phyloP scores from a whole-genome alignment of 1,140 invertebrate species.

The Littorina saxatilis region DNA sequence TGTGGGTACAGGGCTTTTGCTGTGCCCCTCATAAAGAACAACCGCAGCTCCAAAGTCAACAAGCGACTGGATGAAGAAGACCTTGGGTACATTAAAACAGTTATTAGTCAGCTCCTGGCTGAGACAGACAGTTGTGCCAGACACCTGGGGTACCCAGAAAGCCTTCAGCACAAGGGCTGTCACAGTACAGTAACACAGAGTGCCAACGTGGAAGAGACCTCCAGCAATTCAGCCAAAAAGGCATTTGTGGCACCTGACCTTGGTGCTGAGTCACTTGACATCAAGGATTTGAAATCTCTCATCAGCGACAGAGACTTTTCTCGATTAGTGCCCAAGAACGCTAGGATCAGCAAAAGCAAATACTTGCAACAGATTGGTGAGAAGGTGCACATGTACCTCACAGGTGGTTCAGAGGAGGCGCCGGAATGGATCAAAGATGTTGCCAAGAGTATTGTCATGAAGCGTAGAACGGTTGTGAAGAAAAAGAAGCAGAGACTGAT shows the following conservation, averaged over 20 bases:
- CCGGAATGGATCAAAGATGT: conserved; percentile 29
- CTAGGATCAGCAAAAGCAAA: neutral
- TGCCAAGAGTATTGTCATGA: conserved; percentile 20
- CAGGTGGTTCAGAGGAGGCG: neutral
- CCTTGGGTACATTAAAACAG: neutral
- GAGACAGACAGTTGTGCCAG: conserved; percentile 25
- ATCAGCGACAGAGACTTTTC: conserved; percentile 11
- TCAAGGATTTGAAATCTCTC: neutral
- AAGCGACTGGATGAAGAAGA: conserved; percentile 22
- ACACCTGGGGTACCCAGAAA: conserved; percentile 18
- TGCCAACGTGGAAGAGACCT: neutral
- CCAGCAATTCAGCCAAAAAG: neutral
- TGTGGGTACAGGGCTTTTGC: conserved; percentile 6
- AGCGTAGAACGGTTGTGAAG: neutral
- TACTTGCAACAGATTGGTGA: conserved; percentile 23
- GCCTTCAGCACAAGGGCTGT: conserved; percentile 7
- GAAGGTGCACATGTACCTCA: conserved; percentile 18
- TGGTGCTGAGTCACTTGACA: conserved; percentile 9
- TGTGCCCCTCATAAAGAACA: conserved; percentile 7
- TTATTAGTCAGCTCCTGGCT: neutral
- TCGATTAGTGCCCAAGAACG: neutral
- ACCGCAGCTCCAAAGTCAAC: neutral
- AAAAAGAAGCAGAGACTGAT: conserved; percentile 14
- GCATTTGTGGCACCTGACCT: conserved; percentile 13
- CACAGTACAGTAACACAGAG: neutral